Evolutionary conservation across 2,113 vertebrate genomes (phyloP).

Genomic region (Pogonocichla stellata): DNA sequence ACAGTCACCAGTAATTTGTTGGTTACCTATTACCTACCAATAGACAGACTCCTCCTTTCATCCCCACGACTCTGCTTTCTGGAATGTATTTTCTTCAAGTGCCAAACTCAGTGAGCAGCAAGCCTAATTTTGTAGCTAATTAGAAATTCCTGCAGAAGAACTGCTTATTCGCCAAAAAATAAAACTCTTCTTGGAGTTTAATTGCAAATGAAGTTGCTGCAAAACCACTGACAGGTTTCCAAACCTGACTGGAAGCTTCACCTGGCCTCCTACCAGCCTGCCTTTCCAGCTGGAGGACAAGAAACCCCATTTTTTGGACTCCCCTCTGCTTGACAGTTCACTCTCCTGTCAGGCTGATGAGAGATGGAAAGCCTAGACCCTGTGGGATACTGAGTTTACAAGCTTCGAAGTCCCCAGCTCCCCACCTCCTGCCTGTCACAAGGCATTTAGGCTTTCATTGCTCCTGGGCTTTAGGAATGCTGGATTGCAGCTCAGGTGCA

Average conservation of each 20-base stretch:
- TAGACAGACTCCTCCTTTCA: background rate
- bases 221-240: background rate
- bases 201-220: background rate
- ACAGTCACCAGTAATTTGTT: background rate
- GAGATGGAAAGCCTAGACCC: background rate
- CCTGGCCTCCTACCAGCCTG: background rate
- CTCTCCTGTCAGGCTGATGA: background rate
- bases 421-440: background rate
- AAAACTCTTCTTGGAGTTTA: background rate
- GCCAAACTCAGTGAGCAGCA: background rate
- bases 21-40: background rate
- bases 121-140: background rate
- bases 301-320: background rate
- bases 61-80: background rate
- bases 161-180: background rate
- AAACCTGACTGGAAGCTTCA: background rate
- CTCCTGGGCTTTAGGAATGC: background rate
- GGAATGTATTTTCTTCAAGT: background rate
- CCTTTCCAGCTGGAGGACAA: background rate
- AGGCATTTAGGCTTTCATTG: background rate
- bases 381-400: background rate
- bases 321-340: background rate
- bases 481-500: background rate
- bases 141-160: background rate
- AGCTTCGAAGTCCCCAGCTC: background rate